phyloP scores from a whole-genome alignment of 2,797 vertebrate species.

The Diceros bicornis region DNA sequence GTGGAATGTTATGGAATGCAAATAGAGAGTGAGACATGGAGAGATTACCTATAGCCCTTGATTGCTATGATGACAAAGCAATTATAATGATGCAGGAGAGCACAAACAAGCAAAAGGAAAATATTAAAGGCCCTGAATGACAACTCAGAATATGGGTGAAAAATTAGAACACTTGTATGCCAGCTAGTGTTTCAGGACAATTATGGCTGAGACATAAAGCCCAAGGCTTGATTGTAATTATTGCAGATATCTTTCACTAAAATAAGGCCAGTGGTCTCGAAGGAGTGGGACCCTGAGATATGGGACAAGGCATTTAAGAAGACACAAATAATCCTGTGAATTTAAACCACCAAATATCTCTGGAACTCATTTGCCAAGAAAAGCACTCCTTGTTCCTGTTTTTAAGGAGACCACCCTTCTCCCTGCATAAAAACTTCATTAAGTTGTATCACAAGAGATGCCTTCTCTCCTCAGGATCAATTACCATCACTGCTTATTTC shows the following conservation, averaged over 20 bases:
- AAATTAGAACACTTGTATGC: not conserved
- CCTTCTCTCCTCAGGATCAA: not conserved
- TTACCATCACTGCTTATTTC: not conserved
- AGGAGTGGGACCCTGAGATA: not conserved
- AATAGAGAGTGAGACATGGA: not conserved
- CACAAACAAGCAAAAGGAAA: not conserved
- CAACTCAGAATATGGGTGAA: not conserved
- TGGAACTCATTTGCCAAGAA: not conserved
- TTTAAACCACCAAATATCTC: not conserved
- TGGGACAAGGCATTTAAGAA: not conserved
- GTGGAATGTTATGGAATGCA: not conserved
- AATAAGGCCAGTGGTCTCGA: not conserved
- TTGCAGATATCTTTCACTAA: not conserved
- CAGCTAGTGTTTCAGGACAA: not conserved
- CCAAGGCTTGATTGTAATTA: not conserved
- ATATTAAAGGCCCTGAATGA: not conserved
- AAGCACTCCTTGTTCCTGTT: too few relatives aligned
- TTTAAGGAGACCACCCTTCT: not conserved
- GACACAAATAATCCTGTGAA: not conserved
- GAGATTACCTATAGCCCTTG: not conserved
- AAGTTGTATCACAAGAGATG: not conserved
- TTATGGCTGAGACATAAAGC: not conserved
- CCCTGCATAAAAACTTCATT: not conserved
- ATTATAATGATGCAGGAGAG: not conserved
- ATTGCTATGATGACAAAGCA: not conserved